Conservation (phyloP, 2,888 invertebrate genomes). For the Fabriciana adippe region DNA sequence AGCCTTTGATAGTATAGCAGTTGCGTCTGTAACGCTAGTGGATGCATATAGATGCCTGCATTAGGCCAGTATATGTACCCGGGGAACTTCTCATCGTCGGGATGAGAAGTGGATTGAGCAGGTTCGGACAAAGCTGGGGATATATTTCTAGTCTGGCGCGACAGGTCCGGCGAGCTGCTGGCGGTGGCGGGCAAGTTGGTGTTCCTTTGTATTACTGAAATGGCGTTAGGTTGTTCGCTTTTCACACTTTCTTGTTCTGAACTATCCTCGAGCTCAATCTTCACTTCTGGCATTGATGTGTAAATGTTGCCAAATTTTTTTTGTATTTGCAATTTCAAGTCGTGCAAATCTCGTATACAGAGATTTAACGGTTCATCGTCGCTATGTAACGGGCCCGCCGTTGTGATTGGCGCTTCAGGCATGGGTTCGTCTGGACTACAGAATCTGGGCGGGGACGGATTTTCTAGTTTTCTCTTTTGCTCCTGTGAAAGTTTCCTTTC, state of each 20-base stretch:
- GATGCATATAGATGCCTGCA: conserved; percentile 87
- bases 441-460: conserved; percentile 59
- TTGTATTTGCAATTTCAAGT: conserved; percentile 84
- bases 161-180: conserved; percentile 71
- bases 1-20: conserved; percentile 89
- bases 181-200: conserved; percentile 69
- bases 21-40: conserved; percentile 87
- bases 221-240: conserved; percentile 68
- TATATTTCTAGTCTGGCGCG: conserved; percentile 55
- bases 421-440: conserved; percentile 65
- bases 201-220: conserved; percentile 75
- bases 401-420: conserved; percentile 63
- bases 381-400: conserved; percentile 61
- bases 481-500: conserved; percentile 87
- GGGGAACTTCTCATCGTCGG: conserved; percentile 65
- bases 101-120: conserved; percentile 62
- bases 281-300: conserved; percentile 80
- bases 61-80: conserved; percentile 88
- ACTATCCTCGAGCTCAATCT: conserved; percentile 81
- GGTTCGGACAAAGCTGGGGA: conserved; percentile 71
- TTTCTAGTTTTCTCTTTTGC: conserved; percentile 75
- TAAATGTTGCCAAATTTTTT: conserved; percentile 85
- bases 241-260: conserved; percentile 73
- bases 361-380: conserved; percentile 91
- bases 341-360: conserved; percentile 89